Percentiles rank a stretch among this genome's conserved stretches.
phyloP scores from a whole-genome alignment of 2,113 vertebrate species.

The Eptesicus fuscus region DNA sequence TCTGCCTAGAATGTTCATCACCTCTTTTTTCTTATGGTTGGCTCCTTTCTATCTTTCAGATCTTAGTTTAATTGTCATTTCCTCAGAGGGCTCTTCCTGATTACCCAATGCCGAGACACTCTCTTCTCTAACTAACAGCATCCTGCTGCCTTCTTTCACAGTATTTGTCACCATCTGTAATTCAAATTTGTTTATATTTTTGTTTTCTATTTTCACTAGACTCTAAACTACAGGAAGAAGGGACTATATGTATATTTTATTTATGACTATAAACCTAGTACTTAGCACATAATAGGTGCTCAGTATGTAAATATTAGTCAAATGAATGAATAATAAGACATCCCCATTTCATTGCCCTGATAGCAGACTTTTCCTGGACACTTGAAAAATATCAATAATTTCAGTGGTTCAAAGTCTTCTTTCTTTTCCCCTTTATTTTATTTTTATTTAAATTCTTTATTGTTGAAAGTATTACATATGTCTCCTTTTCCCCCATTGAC shows the following conservation, averaged over 20 bases:
- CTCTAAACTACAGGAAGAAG: neutral
- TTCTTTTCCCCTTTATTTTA: no score
- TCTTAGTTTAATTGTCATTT: neutral
- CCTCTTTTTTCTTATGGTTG: neutral
- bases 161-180: neutral
- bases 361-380: neutral
- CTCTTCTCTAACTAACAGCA: neutral
- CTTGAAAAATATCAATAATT: neutral
- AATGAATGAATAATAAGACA: constrained; percentile 5
- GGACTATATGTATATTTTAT: neutral
- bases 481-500: no score
- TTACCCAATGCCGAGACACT: neutral
- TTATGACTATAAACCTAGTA: neutral
- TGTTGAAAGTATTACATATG: no score
- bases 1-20: neutral
- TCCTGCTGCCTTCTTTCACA: neutral
- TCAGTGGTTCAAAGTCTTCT: neutral
- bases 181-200: neutral
- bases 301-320: neutral
- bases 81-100: neutral
- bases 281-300: neutral
- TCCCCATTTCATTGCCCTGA: neutral
- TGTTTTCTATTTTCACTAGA: neutral
- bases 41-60: neutral
- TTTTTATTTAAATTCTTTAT: no score